Evolutionary conservation across 2,888 invertebrate genomes (phyloP).

Genomic region (Calliphora vomitoria): DNA sequence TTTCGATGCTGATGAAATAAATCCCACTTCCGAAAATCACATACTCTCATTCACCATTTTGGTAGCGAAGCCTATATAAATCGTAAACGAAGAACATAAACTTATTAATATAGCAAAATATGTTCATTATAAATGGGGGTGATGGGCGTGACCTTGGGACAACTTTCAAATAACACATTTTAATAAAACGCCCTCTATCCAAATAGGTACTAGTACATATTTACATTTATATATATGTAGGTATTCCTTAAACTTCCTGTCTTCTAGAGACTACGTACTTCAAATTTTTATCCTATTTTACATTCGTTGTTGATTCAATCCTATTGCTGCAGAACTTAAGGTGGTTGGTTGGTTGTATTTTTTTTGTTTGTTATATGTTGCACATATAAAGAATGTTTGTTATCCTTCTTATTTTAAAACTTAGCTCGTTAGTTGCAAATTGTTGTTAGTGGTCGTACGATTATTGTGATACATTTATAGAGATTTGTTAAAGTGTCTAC

Average conservation of each 20-base stretch:
- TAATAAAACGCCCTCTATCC: no score
- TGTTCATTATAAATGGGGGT: no score
- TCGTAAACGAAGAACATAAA: no score
- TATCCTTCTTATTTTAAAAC: conserved; percentile 27
- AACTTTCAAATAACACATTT: no score
- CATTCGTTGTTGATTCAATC: no score
- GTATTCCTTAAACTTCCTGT: neutral
- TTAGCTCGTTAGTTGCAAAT: conserved; percentile 50
- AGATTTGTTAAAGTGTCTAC: conserved; percentile 58
- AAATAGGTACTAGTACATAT: neutral
- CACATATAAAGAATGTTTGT: conserved; percentile 17
- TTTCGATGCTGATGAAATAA: no score
- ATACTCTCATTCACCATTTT: no score
- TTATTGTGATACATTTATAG: conserved; percentile 42
- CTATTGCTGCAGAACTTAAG: neutral
- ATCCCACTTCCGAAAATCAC: no score
- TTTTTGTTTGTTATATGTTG: neutral
- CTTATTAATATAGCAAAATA: no score
- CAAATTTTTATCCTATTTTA: neutral
- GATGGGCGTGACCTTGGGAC: no score
- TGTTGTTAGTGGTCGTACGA: conserved; percentile 6
- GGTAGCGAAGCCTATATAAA: no score
- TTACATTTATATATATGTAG: no score
- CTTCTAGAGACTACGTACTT: conserved; percentile 1
- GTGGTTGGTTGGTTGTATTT: neutral